Conservation (phyloP, 2,797 vertebrate species). For the Philypnodon macrostomus region DNA sequence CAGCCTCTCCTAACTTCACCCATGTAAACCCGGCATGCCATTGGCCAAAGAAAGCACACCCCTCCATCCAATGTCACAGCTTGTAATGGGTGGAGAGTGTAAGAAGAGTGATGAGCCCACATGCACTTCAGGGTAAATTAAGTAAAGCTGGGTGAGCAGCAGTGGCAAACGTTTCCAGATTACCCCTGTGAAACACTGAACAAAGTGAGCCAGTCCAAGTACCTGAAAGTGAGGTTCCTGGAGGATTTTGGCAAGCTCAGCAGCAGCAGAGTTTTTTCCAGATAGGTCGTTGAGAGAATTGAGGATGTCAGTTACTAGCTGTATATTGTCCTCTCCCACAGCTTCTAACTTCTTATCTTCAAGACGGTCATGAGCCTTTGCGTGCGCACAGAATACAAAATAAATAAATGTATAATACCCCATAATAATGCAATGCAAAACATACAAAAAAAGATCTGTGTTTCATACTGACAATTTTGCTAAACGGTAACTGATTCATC, state of each 20-base stretch:
- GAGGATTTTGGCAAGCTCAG: conserved; percentile 89
- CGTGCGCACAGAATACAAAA: conserved; percentile 7
- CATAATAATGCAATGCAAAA: too few species aligned
- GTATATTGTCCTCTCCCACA: conserved; percentile 90
- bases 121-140: conserved; percentile 18
- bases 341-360: conserved; percentile 94
- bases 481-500: too few species aligned
- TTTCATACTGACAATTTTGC: too few species aligned
- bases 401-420: too few species aligned
- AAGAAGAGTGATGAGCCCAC: conserved; percentile 22
- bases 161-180: conserved; percentile 14
- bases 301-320: conserved; percentile 91
- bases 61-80: conserved; percentile 24
- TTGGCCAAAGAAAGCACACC: conserved; percentile 44
- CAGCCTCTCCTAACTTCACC: conserved; percentile 34
- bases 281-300: conserved; percentile 85
- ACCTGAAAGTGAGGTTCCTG: conserved; percentile 97
- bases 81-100: conserved; percentile 19
- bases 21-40: conserved; percentile 49
- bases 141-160: conserved; percentile 7
- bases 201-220: conserved; percentile 1
- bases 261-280: conserved; percentile 81
- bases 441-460: too few species aligned
- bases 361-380: conserved; percentile 91
- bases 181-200: not conserved